phyloP scores from a whole-genome alignment of 2,888 invertebrate species.

The Callyntrura sp. region DNA sequence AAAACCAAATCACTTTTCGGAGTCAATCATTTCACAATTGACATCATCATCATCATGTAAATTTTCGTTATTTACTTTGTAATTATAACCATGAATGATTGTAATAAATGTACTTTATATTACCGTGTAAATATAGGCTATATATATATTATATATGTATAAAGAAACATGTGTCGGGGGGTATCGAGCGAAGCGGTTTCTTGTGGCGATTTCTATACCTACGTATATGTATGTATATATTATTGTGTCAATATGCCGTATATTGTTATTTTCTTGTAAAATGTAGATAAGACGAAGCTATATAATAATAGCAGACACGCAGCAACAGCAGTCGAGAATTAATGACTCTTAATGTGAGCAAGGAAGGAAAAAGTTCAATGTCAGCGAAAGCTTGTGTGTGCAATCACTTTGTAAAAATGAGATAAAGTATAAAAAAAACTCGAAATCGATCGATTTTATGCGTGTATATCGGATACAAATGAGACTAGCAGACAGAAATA shows the following conservation, averaged over 20 bases:
- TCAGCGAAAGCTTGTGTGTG: background rate
- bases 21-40: conserved; percentile 26
- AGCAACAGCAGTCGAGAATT: background rate
- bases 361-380: background rate
- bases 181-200: background rate
- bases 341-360: background rate
- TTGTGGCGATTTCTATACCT: background rate
- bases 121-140: background rate
- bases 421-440: background rate
- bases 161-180: background rate
- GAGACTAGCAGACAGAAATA: background rate
- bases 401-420: background rate
- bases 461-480: background rate
- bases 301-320: background rate
- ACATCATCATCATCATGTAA: conserved; percentile 15
- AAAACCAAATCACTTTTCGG: conserved; percentile 4
- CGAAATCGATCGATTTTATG: conserved; percentile 22
- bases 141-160: background rate
- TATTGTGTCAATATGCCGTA: background rate
- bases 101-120: conserved; percentile 1
- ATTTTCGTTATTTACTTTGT: conserved; percentile 21
- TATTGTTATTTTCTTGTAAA: background rate
- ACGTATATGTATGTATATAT: conserved; percentile 13
- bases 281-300: background rate
- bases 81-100: conserved; percentile 29